Base-by-base conservation (phyloP, 2,113 vertebrate genomes). In the rabbit (Oryctolagus cuniculus) region DNA sequence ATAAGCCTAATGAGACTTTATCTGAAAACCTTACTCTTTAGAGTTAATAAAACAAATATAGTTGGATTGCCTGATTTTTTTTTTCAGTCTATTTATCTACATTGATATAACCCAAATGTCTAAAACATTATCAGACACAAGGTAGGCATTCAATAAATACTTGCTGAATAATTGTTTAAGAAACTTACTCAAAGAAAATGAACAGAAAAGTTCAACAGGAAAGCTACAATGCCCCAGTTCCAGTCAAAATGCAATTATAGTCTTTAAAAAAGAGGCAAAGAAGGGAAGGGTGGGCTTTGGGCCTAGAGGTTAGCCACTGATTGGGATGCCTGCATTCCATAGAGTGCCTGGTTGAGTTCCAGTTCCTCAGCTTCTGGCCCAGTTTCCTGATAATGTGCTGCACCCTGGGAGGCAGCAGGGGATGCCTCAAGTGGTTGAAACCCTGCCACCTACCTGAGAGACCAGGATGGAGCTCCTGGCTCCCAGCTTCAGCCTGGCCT, bases 141-240 rank as follows among this genome's bases (percentile, higher is more conserved):
- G 80, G 17, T 12, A 94, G 66, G 16, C 12, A 94, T 74, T 94
- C 36, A 72, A 17, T 66, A 79, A 90, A 36, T 75, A 80, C 25
- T 21, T 95, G 72, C 16, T 75, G 11, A 89, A 74, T 79, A 21
- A 91, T 75, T 38, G 27, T 93, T 0, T 90, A 94, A 91, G 34
- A 64, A 95, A 93, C 19, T 53, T 58, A 58, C 38, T 93, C 53
- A 55, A 84, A 94, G 67, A 80, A 34, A 81, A 94, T 36, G 51
- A 55, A 87, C 0, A 85, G 44, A 66, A 90, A 95, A 87, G 13
- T 53, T 61, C 25, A 77, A 90, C 94, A 86, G 36, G 63, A 95
- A 87, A 87, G 38, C 9, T 53, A 75, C 81, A 95, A 93, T 36
- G 7, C 31, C 55, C 16, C 1, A 75, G 44, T 85, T 77, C 24